Conservation (phyloP, 2,888 invertebrate genomes). For the Acleris holmiana region DNA sequence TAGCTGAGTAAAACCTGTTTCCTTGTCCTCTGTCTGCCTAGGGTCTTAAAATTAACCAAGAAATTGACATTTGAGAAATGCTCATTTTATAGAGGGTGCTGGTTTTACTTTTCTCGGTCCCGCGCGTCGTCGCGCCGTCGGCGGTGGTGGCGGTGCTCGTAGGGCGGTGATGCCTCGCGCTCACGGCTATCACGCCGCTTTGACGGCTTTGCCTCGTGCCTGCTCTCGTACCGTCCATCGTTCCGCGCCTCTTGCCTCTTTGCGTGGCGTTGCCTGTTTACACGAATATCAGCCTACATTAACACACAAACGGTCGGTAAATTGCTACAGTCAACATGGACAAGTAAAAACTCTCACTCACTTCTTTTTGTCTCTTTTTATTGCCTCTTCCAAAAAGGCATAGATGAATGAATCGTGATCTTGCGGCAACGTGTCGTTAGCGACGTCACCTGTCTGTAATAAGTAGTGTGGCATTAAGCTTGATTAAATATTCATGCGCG, state of each 20-base stretch:
- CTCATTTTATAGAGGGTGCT: neutral
- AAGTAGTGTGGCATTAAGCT: too few species aligned
- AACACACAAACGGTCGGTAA: neutral
- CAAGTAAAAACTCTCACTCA: conserved; percentile 46
- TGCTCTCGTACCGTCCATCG: too few species aligned
- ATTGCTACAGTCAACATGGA: neutral
- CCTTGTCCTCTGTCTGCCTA: too few species aligned
- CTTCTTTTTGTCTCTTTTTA: conserved; percentile 74
- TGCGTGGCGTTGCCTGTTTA: conserved; percentile 58
- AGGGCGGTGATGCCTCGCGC: conserved; percentile 48
- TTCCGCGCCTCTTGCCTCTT: conserved; percentile 51
- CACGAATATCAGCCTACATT: too few species aligned
- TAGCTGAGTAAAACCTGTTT: too few species aligned
- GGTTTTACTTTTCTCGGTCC: conserved; percentile 50
- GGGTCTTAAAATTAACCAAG: too few species aligned
- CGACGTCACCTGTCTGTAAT: conserved; percentile 54
- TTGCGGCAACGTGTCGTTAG: conserved; percentile 52
- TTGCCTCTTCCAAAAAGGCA: conserved; percentile 72
- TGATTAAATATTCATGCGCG: too few species aligned
- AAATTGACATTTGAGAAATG: too few species aligned
- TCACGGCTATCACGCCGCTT: conserved; percentile 52
- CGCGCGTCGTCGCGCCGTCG: conserved; percentile 54
- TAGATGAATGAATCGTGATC: conserved; percentile 76
- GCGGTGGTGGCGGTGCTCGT: conserved; percentile 54
- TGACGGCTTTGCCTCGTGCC: too few species aligned